A percentile compares a stretch with the other conserved stretches of the same genome.
Evolutionary conservation across 1,140 invertebrate genomes (phyloP).

Genomic region (Achatina immaculata): DNA sequence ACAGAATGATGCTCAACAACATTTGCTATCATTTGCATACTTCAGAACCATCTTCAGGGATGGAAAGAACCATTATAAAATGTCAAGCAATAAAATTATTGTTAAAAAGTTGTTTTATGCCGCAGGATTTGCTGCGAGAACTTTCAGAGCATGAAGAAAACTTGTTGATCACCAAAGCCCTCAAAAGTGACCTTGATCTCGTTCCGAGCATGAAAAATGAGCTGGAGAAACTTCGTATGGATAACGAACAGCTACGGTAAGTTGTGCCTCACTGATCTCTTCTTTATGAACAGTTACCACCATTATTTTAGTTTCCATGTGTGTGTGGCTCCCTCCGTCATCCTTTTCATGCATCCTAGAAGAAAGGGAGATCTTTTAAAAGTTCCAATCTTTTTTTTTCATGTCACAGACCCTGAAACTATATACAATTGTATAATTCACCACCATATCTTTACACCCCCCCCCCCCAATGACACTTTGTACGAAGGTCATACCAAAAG

Average conservation of each 20-base stretch:
- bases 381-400: neutral
- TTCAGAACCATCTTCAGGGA: too few species aligned
- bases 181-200: conserved; percentile 31
- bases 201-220: conserved; percentile 32
- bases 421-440: neutral
- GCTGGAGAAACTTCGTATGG: conserved; percentile 27
- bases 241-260: conserved; percentile 32
- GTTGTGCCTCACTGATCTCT: too few species aligned
- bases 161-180: conserved; percentile 29
- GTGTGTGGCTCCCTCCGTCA: neutral
- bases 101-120: too few species aligned
- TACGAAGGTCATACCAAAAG: too few species aligned
- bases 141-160: conserved; percentile 29
- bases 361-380: neutral
- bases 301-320: neutral
- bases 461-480: neutral
- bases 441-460: neutral
- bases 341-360: too few species aligned
- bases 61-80: too few species aligned
- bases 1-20: too few species aligned
- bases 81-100: too few species aligned
- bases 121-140: neutral
- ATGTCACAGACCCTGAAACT: neutral
- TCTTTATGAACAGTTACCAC: neutral
- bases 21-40: too few species aligned